Evolutionary conservation across 2,888 invertebrate genomes (phyloP).

Genomic region (Caenorhabditis virilis): DNA sequence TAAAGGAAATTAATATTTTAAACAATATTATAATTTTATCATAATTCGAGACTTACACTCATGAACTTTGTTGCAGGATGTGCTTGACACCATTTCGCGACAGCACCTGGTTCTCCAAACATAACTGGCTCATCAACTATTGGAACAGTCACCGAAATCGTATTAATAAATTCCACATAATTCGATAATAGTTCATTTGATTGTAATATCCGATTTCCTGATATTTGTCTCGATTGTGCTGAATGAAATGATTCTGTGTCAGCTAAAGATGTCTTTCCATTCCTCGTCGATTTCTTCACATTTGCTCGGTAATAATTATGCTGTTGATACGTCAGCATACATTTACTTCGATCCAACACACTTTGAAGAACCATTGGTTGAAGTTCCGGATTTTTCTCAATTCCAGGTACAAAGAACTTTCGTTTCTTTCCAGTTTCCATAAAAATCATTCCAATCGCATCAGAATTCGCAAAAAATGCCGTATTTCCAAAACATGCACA

Average conservation of each 20-base stretch:
- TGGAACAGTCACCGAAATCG: constrained; percentile 21
- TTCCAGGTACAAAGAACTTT: constrained; percentile 40
- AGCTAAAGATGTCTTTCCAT: constrained; percentile 1
- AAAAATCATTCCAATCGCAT: constrained; percentile 65
- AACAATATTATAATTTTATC: neutral
- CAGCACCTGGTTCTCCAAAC: constrained; percentile 41
- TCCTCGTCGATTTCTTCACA: constrained; percentile 1
- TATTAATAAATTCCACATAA: constrained; percentile 38
- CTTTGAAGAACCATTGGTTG: constrained; percentile 52
- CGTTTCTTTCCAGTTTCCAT: constrained; percentile 24
- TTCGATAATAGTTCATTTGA: constrained; percentile 16
- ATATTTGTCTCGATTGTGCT: constrained; percentile 29
- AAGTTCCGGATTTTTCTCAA: constrained; percentile 19
- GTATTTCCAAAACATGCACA: constrained; percentile 97
- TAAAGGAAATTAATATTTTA: constrained; percentile 1
- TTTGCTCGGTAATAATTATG: constrained; percentile 25
- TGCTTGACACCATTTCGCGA: constrained; percentile 36
- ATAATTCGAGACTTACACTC: constrained; percentile 2
- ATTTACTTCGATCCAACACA: constrained; percentile 22
- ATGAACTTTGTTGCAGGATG: constrained; percentile 22
- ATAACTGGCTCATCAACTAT: constrained; percentile 13
- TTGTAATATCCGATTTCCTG: constrained; percentile 8
- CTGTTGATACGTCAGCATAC: constrained; percentile 10
- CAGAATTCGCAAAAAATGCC: constrained; percentile 88
- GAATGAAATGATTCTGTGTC: constrained; percentile 46